Evolutionary conservation across 2,113 vertebrate genomes (phyloP).

Genomic region (Gnathonemus echidnorhynchus): DNA sequence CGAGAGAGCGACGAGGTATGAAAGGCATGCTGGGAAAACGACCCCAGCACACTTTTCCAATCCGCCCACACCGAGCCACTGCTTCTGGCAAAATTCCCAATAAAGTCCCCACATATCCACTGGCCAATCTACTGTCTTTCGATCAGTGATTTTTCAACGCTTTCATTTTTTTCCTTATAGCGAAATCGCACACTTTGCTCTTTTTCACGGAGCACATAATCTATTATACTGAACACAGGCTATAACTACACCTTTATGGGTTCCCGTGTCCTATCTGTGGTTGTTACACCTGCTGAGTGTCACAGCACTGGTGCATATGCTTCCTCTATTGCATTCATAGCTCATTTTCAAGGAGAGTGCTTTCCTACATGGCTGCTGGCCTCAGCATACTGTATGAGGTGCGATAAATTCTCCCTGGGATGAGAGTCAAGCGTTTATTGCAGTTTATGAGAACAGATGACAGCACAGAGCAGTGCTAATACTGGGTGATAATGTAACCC

Average conservation of each 20-base stretch:
- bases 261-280: not conserved
- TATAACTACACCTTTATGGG: not conserved
- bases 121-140: not conserved
- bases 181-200: not conserved
- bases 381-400: not conserved
- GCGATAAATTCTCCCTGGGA: not conserved
- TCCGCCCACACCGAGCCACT: not conserved
- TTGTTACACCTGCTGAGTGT: not conserved
- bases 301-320: not conserved
- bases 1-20: not conserved
- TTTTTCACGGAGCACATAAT: not conserved
- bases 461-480: not conserved
- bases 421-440: constrained; percentile 4
- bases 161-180: not conserved
- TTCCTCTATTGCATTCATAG: not conserved
- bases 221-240: not conserved
- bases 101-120: not conserved
- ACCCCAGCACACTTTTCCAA: not conserved
- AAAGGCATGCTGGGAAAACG: not conserved
- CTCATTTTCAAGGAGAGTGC: not conserved
- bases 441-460: not conserved
- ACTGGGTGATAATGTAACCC: not conserved
- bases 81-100: not conserved
- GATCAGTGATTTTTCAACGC: not conserved
- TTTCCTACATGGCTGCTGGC: not conserved